Conservation (phyloP, 1,140 invertebrate genomes). For the Rhysida immarginata region DNA sequence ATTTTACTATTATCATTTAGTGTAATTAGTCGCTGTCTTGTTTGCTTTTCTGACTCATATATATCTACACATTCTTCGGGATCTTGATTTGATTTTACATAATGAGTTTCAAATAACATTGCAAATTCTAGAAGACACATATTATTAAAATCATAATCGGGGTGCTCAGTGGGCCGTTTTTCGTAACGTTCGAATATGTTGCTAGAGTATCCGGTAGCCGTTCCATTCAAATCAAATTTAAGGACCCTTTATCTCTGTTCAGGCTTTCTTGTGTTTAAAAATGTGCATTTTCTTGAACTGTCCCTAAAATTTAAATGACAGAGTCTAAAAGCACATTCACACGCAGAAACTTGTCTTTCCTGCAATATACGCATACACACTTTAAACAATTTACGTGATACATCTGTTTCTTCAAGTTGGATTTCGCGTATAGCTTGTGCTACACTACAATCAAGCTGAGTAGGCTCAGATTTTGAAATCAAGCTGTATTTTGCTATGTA, state of each 20-base stretch:
- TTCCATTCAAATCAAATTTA: constrained; percentile 3
- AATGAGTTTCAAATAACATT: constrained; percentile 11
- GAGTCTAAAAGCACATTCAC: constrained; percentile 12
- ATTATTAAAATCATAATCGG: neutral
- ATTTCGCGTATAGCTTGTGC: no score
- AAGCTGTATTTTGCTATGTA: no score
- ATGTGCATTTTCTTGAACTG: constrained; percentile 8
- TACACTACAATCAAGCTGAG: no score
- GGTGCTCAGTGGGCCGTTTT: constrained; percentile 9
- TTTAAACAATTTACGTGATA: constrained; percentile 7
- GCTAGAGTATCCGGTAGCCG: constrained; percentile 1
- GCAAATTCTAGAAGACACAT: constrained; percentile 11
- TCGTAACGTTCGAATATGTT: constrained; percentile 13
- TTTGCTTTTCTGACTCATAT: neutral
- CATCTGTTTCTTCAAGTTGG: no score
- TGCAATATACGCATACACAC: constrained; percentile 12
- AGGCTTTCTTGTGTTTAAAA: constrained; percentile 13
- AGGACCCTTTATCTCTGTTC: constrained; percentile 10
- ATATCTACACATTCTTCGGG: neutral
- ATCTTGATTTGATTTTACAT: constrained; percentile 2
- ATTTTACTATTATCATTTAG: neutral
- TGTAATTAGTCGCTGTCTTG: neutral
- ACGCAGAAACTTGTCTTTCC: constrained; percentile 11
- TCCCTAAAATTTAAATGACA: constrained; percentile 1
- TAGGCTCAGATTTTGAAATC: no score